Evolutionary conservation across 2,797 vertebrate genomes (phyloP).

Genomic region (Limnodromus scolopaceus): DNA sequence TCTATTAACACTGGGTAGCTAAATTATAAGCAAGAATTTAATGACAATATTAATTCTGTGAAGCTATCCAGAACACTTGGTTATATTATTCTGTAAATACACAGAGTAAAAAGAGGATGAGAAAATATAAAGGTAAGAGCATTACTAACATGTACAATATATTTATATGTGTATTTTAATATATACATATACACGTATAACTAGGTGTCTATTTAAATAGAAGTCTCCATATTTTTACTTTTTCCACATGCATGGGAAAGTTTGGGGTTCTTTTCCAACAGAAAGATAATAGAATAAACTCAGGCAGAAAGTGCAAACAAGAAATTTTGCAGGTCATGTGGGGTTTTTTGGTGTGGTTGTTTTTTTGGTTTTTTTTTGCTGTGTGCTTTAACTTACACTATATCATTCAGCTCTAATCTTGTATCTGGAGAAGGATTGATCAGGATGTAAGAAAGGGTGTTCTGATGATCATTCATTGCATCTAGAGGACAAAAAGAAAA

Average conservation of each 20-base stretch:
- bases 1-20: neutral
- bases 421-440: slow-evolving; percentile 89
- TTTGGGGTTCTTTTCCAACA: neutral
- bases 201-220: neutral
- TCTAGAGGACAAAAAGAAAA: slow-evolving; percentile 72
- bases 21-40: neutral
- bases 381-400: slow-evolving; percentile 83
- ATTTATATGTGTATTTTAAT: neutral
- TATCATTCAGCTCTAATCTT: slow-evolving; percentile 85
- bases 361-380: neutral
- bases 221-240: neutral
- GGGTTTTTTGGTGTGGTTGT: too few species aligned
- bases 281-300: neutral
- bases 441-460: slow-evolving; percentile 85
- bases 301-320: neutral
- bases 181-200: neutral
- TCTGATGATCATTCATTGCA: slow-evolving; percentile 86
- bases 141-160: too few species aligned
- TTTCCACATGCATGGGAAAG: neutral
- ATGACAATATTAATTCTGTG: neutral
- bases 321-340: neutral
- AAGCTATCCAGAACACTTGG: neutral
- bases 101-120: neutral
- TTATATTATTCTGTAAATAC: neutral
- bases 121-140: neutral